These are phyloP conservation scores for Hippasteria phrygiana DNA, from an alignment of 53 echinoderm and acorn worm species.

Conservation along the genomic window DNA sequence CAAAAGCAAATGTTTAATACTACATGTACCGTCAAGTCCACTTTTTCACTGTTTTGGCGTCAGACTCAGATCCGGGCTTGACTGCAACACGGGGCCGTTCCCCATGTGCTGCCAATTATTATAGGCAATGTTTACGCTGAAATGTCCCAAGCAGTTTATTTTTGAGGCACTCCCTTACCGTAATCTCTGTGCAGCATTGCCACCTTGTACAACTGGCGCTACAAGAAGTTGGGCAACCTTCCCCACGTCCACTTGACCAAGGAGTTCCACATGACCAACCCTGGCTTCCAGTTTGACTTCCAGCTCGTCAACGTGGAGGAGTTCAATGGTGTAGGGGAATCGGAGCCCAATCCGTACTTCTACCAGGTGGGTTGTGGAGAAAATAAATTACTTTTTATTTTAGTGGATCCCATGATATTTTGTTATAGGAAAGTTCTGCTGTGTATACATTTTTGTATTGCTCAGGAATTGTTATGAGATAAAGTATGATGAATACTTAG, in stretches of 20 bases:
- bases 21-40: no score
- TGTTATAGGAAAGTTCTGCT: not conserved
- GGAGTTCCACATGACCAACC: conserved; percentile 88
- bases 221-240: conserved; percentile 97
- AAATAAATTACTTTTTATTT: not conserved
- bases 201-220: conserved; percentile 96
- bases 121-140: no score
- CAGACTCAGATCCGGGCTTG: no score
- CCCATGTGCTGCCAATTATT: no score
- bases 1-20: no score
- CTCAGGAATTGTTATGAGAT: no score
- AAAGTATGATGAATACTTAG: no score
- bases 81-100: no score
- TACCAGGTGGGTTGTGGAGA: conserved; percentile 77
- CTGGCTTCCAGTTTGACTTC: conserved; percentile 90
- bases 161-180: not conserved
- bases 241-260: conserved; percentile 80
- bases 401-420: not conserved
- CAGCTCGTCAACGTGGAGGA: conserved; percentile 94
- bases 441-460: not conserved
- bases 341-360: conserved; percentile 99
- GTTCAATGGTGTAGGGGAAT: conserved; percentile 95
- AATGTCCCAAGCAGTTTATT: no score
- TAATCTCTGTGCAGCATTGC: conserved; percentile 72
- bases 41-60: no score